Evolutionary conservation across 2,797 vertebrate species (phyloP).

Genomic region (Cetoscarus ocellatus): DNA sequence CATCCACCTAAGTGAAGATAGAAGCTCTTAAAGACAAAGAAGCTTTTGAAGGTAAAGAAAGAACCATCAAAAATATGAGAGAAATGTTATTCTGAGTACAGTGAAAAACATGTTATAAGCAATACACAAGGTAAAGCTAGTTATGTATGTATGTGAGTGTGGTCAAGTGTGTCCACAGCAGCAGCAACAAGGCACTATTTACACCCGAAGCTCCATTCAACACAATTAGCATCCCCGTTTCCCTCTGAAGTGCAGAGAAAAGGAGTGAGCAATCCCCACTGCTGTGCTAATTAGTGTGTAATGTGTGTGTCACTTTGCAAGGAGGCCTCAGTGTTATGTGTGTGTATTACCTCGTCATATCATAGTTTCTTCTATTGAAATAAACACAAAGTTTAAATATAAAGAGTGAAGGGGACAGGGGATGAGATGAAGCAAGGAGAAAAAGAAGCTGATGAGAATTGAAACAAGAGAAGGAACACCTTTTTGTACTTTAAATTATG

Average conservation of each 20-base stretch:
- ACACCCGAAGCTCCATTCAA: constrained; percentile 64
- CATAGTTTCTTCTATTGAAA: constrained; percentile 34
- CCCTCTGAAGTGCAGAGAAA: constrained; percentile 63
- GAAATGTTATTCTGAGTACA: not conserved
- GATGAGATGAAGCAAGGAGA: not conserved
- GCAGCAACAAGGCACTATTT: constrained; percentile 37
- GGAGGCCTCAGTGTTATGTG: constrained; percentile 1
- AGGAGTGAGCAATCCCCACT: constrained; percentile 35
- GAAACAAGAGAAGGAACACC: not conserved
- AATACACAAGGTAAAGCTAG: constrained; percentile 21
- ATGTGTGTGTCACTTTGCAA: constrained; percentile 12
- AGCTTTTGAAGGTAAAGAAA: constrained; percentile 5
- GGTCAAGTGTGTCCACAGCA: constrained; percentile 32
- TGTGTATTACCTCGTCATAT: constrained; percentile 23
- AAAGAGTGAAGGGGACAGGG: not conserved
- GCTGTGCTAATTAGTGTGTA: constrained; percentile 53
- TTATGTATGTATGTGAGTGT: constrained; percentile 22
- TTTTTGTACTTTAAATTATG: not conserved
- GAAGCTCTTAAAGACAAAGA: not conserved
- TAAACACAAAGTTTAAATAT: constrained; percentile 25
- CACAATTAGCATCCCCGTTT: constrained; percentile 64
- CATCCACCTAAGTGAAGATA: not conserved
- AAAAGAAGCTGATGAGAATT: too few species aligned
- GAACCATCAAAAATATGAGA: not conserved
- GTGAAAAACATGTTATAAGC: constrained; percentile 22